Conservation (phyloP, 2,797 vertebrate genomes). For the Epinephelus awoara region DNA sequence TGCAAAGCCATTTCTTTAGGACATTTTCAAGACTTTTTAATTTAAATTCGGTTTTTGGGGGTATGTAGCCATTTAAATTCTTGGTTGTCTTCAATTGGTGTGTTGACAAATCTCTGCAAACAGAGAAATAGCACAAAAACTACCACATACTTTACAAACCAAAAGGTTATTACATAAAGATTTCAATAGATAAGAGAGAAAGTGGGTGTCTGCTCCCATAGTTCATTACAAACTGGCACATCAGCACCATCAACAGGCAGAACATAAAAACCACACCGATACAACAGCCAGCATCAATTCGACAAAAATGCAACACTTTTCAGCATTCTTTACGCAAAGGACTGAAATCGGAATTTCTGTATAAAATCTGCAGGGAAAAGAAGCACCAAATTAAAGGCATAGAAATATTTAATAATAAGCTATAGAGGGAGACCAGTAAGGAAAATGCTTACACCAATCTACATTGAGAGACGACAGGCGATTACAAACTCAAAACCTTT, state of each 20-base stretch:
- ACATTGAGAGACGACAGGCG: slow-evolving; percentile 76
- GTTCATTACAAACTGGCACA: neutral
- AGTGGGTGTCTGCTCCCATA: neutral
- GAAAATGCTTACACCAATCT: slow-evolving; percentile 6
- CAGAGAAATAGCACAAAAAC: neutral
- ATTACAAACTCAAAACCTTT: slow-evolving; percentile 80
- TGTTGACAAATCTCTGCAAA: neutral
- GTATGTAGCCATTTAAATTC: neutral
- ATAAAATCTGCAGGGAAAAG: neutral
- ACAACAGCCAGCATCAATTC: neutral
- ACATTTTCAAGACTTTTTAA: too few relatives aligned
- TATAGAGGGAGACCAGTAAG: neutral
- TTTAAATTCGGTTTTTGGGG: neutral
- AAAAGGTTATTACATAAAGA: neutral
- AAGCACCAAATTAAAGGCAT: neutral
- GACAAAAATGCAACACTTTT: neutral
- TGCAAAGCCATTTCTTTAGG: neutral
- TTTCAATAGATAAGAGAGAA: neutral
- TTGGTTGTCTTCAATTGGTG: neutral
- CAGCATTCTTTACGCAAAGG: neutral
- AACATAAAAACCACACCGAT: slow-evolving; percentile 7
- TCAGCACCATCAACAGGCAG: slow-evolving; percentile 34
- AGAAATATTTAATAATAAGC: neutral
- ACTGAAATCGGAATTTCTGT: neutral
- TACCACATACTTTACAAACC: neutral